Conservation (phyloP, 2,888 invertebrate genomes). For the Vanessa cardui region DNA sequence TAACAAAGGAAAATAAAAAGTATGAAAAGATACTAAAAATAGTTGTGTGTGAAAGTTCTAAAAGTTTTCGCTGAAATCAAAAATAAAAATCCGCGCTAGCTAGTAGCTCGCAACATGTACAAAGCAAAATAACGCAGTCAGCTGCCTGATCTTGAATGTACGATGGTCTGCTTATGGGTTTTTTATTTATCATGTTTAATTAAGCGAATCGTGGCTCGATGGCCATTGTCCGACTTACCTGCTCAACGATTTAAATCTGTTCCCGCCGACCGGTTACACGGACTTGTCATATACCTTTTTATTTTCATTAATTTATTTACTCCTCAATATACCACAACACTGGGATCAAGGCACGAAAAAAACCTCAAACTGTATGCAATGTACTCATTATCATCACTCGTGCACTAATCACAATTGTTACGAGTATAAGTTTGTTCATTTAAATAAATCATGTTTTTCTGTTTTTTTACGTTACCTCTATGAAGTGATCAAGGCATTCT, state of each 20-base stretch:
- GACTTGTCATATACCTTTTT: conserved; percentile 65
- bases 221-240: conserved; percentile 78
- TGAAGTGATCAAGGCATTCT: conserved; percentile 20
- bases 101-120: conserved; percentile 34
- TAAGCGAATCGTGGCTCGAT: conserved; percentile 73
- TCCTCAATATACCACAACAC: conserved; percentile 63
- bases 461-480: conserved; percentile 31
- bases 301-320: conserved; percentile 67
- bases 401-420: conserved; percentile 17
- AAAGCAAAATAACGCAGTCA: conserved; percentile 39
- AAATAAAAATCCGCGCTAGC: conserved; percentile 4
- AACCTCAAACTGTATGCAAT: conserved; percentile 32
- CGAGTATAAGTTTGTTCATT: conserved; percentile 3
- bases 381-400: conserved; percentile 27
- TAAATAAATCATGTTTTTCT: conserved; percentile 4
- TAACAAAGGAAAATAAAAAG: neutral
- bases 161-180: conserved; percentile 51
- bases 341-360: conserved; percentile 53
- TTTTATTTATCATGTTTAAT: conserved; percentile 75
- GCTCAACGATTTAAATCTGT: conserved; percentile 68
- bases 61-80: conserved; percentile 2
- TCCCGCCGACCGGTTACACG: conserved; percentile 63
- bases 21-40: neutral
- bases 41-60: conserved; percentile 5
- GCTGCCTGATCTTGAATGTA: conserved; percentile 47